Conservation (phyloP, 1,140 invertebrate genomes). For the Ladona fulva region DNA sequence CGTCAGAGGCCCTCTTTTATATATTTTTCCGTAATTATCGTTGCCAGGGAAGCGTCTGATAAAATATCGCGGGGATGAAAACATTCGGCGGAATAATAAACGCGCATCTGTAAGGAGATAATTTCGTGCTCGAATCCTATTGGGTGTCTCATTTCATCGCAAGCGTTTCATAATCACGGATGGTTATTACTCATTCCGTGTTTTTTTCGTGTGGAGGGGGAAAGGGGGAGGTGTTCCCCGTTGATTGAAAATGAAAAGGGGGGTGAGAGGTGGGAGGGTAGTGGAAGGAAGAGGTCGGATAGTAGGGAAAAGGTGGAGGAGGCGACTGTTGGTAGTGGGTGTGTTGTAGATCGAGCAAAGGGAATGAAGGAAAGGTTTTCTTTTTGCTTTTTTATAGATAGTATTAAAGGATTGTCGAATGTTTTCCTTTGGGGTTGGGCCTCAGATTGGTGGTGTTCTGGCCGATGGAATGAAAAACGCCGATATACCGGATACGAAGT, state of each 20-base stretch:
- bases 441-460: neutral
- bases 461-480: neutral
- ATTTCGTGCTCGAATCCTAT: neutral
- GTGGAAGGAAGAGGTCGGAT: neutral
- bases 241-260: neutral
- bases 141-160: conserved; percentile 7
- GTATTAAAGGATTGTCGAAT: no score
- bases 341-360: neutral
- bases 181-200: neutral
- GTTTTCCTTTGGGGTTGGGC: neutral
- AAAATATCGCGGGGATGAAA: neutral
- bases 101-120: neutral
- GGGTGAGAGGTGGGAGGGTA: neutral
- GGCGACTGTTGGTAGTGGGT: neutral
- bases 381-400: neutral
- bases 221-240: neutral
- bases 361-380: neutral
- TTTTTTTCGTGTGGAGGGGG: neutral
- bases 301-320: neutral
- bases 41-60: neutral
- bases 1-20: no score
- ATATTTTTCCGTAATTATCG: no score
- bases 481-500: neutral
- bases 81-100: neutral
- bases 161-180: neutral